Base-by-base conservation (phyloP, 2,797 vertebrate species). In the Syngnathus rostellatus region DNA sequence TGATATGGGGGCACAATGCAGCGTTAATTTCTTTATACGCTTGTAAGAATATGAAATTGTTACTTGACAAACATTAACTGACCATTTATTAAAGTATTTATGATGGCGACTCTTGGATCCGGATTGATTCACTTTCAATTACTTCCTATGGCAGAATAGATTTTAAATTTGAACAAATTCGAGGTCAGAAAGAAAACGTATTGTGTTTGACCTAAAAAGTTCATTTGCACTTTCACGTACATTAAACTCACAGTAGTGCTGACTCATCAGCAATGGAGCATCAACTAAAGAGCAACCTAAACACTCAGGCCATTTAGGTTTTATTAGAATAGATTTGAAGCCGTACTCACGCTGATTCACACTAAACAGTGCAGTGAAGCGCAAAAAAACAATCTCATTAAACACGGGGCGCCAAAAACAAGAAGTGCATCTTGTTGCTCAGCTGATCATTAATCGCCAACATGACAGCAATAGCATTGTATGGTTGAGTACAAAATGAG, bases 341-440 rank as follows among this genome's bases (percentile, higher is more conserved):
- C 19, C 2, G 43, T 12, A 41, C 12, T 41, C 55, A 17, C 14
- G 25, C 31, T 58, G 38, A 37, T 38, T 37, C 16, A 6, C 16
- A 37, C 25, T 58, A 37, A 58, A 25, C 31, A 37, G 31, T 8
- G 14, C 55, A 58, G 55, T 58, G 14, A 14, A 61, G 39, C 40
- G 19, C 19, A 61, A 43, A 21, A 61, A 61, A 69, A 66, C 6
- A 37, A 43, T 64, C n/a, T 51, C 50, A 51, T 54, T 39, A 63
- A 70, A 66, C 57, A 63, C 4, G n/a, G 48, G 55, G 31, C 66
- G 54, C 31, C 66, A 63, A 57, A 41, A 83, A 66, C 63, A 75
- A 67, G 12, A 76, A 31, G 21, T 46, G 23, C 55, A 58, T 58
- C 31, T 17, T 2, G 31, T 58, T 14, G 63, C 51, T 53, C 53